phyloP scores from a whole-genome alignment of 2,888 invertebrate genomes.

The Lumbricus terrestris region DNA sequence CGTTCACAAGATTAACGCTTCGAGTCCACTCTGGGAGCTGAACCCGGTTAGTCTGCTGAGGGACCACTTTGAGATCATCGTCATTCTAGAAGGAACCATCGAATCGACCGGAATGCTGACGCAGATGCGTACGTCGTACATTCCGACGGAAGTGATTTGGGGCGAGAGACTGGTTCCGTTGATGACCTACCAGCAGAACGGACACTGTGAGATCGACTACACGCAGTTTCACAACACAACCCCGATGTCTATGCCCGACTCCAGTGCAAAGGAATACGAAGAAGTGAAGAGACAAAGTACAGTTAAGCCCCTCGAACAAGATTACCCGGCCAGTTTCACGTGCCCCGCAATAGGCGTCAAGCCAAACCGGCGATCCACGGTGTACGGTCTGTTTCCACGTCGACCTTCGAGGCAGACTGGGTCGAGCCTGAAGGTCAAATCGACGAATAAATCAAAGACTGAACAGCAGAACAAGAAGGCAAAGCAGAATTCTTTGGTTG shows the following conservation, averaged over 20 bases:
- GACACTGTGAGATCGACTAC: constrained; percentile 59
- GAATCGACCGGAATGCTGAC: constrained; percentile 38
- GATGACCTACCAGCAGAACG: constrained; percentile 58
- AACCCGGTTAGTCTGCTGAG: constrained; percentile 85
- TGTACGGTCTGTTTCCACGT: not conserved
- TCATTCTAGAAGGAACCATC: constrained; percentile 71
- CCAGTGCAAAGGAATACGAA: constrained; percentile 31
- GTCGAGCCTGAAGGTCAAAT: not conserved
- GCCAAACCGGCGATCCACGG: not conserved
- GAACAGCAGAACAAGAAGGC: not conserved
- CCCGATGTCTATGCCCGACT: constrained; percentile 62
- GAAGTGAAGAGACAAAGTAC: not conserved
- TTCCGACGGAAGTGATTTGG: constrained; percentile 61
- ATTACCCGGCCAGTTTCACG: constrained; percentile 25
- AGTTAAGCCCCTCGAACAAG: not conserved
- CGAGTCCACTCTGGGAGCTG: constrained; percentile 85
- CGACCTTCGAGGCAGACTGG: not conserved
- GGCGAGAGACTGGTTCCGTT: constrained; percentile 58
- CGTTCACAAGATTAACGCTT: constrained; percentile 88
- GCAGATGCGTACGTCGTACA: constrained; percentile 62
- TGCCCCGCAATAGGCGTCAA: not conserved
- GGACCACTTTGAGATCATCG: constrained; percentile 92
- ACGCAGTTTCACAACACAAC: constrained; percentile 41
- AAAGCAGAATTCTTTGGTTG: not conserved
- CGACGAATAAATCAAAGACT: not conserved